Base-by-base conservation (phyloP, 2,797 vertebrate genomes). In the Florisuga fusca region DNA sequence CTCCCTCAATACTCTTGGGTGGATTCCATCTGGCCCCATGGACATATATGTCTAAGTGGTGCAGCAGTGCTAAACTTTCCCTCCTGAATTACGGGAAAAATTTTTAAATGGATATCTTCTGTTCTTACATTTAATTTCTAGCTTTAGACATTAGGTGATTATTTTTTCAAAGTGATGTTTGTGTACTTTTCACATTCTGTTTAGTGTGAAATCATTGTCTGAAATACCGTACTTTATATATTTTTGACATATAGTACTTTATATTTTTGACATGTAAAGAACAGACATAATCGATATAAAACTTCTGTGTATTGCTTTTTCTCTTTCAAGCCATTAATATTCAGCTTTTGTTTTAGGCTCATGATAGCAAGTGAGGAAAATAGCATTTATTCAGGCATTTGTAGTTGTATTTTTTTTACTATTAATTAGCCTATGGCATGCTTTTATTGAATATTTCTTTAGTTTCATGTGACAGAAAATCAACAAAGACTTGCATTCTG, bases 381-480 rank as follows among this genome's bases (percentile, higher is more conserved):
- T 75, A 71, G 18, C 33, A 36, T 73, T 87, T 84, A 36, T 82
- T 82, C 34, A 41, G 69, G 13, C 21, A 61, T 62, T 80, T 91
- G 10, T n/a, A 53, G 10, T 50, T 41, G 33, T 50, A 3, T 29
- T 61, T 50, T 54, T 61, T 36, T 85, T 51, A 64, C 21, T 85
- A 34, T 86, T 80, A 71, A 80, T 92, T 91, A 81, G 6, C n/a
- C 20, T 34, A 41, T 55, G 55, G 15, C 9, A 73, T 50, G 7
- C 11, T 76, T 84, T 82, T 82, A 75, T 53, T 86, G 55, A 81
- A 71, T 76, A 12, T 15, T 84, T 93, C 33, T 29, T 87, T 63
- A 76, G 15, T 87, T 81, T 67, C 67, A 33, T 22, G 55, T 53
- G 53, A 59, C 57, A 80, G 87, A 89, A 94, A 89, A 93, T 92